Evolutionary conservation across 2,888 invertebrate species (phyloP).

Genomic region (Chironomus riparius): DNA sequence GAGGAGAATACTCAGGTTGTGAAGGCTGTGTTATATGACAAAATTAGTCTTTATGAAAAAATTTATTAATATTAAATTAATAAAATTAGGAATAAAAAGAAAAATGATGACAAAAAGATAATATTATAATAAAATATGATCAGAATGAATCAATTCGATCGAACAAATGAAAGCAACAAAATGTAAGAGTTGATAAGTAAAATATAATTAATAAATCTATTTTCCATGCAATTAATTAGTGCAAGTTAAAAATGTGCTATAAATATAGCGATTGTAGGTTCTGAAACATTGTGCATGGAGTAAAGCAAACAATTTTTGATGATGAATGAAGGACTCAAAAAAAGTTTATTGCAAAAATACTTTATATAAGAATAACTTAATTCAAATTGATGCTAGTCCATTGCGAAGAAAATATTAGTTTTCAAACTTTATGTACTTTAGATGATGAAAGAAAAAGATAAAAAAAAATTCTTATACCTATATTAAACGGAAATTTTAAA

Average conservation of each 20-base stretch:
- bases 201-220: background rate
- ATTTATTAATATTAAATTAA: background rate
- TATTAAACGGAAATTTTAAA: background rate
- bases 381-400: constrained; percentile 15
- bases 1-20: constrained; percentile 23
- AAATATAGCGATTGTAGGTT: background rate
- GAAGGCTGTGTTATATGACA: constrained; percentile 23
- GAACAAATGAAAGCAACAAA: background rate
- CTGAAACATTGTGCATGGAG: background rate
- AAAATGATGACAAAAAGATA: constrained; percentile 1
- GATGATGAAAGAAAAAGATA: background rate
- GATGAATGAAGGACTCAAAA: background rate
- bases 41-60: background rate
- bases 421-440: background rate
- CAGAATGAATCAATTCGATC: background rate
- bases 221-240: background rate
- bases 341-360: background rate
- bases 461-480: background rate
- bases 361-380: constrained; percentile 3
- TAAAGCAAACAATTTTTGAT: background rate
- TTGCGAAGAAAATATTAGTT: background rate
- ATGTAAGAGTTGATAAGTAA: background rate
- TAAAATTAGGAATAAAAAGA: background rate
- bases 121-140: background rate
- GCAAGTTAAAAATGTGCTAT: background rate